These are phyloP conservation scores for Echinometra lucunter DNA, from an alignment of 53 echinoderm and acorn worm genomes.

Conservation along the genomic window DNA sequence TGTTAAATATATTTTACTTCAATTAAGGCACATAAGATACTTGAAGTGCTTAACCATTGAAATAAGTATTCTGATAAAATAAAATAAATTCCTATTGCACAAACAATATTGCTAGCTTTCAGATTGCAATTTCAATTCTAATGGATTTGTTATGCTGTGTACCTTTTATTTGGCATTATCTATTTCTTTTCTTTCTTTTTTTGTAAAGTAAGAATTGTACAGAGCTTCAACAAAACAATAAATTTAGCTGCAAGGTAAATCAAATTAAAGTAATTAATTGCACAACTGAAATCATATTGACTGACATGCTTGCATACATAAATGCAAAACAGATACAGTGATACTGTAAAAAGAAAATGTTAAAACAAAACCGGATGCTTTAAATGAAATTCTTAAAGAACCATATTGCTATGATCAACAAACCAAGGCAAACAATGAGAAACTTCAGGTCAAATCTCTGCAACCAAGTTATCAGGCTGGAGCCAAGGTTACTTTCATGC, in stretches of 20 bases:
- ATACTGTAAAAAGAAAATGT: background rate
- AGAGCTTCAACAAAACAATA: background rate
- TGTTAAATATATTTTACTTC: no score
- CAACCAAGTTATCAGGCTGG: slow-evolving; percentile 35
- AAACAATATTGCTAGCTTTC: background rate
- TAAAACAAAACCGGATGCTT: background rate
- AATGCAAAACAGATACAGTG: slow-evolving; percentile 37
- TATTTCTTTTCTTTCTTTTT: no score
- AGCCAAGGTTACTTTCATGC: slow-evolving; percentile 48
- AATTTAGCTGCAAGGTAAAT: background rate
- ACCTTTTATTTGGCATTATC: background rate
- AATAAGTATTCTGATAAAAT: background rate
- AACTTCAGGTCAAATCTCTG: background rate
- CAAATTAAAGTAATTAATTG: background rate
- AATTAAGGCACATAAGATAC: no score
- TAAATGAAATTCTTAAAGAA: background rate
- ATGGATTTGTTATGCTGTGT: background rate
- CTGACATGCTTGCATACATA: background rate
- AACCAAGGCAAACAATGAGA: slow-evolving; percentile 35
- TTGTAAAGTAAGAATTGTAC: no score
- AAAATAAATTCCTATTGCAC: background rate
- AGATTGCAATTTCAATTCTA: background rate
- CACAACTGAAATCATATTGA: slow-evolving; percentile 30
- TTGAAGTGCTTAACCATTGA: background rate
- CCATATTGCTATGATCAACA: slow-evolving; percentile 33